phyloP scores from a whole-genome alignment of 2,797 vertebrate species.

The Heterohyrax brucei region DNA sequence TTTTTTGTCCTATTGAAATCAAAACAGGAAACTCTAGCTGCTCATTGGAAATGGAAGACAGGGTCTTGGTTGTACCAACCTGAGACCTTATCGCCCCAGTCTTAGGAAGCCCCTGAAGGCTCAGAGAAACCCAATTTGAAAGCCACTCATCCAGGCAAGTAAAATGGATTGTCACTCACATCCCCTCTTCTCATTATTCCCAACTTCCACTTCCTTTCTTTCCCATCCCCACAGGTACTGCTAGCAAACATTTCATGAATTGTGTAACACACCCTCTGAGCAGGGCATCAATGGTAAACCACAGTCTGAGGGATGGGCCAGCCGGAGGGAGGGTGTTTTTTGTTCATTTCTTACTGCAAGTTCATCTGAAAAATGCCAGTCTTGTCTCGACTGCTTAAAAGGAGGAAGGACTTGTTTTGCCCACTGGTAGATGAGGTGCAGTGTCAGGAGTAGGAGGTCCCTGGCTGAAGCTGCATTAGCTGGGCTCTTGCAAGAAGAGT shows the following conservation, averaged over 20 bases:
- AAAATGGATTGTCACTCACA: not conserved
- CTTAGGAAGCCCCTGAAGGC: fast-evolving
- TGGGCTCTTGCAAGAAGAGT: not conserved
- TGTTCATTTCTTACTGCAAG: not conserved
- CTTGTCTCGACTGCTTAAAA: not conserved
- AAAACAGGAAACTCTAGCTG: not conserved
- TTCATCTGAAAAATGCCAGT: not conserved
- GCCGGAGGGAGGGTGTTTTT: not conserved
- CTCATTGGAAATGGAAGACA: fast-evolving
- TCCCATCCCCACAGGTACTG: not conserved
- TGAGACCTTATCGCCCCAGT: not conserved
- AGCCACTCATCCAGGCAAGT: not conserved
- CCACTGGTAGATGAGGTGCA: not conserved
- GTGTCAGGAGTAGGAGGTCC: not conserved
- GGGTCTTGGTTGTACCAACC: not conserved
- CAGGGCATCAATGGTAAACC: too few relatives aligned
- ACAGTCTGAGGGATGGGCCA: not conserved
- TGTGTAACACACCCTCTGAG: not conserved
- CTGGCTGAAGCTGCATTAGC: not conserved
- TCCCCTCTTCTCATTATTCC: not conserved
- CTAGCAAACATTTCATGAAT: not conserved
- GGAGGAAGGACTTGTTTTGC: not conserved
- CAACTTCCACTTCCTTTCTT: not conserved
- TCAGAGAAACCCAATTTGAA: not conserved
- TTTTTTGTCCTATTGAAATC: too few relatives aligned